Percentiles rank a stretch among this genome's conserved stretches.
Conservation (phyloP, 1,140 invertebrate genomes). For the Caenorhabditis tropicalis region DNA sequence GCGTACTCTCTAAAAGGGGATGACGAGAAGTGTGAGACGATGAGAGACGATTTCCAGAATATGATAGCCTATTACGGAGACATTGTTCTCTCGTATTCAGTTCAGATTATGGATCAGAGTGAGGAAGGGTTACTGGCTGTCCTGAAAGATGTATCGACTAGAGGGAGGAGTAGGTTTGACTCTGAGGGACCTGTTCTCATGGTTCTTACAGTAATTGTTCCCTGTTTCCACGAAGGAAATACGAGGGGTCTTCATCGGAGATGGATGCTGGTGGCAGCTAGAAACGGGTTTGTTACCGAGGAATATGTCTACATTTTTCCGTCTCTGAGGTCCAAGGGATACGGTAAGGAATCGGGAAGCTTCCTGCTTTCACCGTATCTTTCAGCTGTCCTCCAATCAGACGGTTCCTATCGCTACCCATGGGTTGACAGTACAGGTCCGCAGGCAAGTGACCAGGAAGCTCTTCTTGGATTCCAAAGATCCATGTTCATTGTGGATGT, state of each 20-base stretch:
- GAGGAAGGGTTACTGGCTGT: not conserved
- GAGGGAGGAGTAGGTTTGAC: constrained; percentile 14
- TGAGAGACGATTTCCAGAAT: constrained; percentile 23
- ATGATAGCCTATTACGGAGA: constrained; percentile 9
- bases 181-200: too few relatives aligned
- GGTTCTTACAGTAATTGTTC: constrained; percentile 8
- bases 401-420: not conserved
- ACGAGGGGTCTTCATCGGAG: not conserved
- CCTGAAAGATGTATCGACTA: not conserved
- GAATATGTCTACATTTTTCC: constrained; percentile 28
- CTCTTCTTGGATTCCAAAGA: not conserved
- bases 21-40: constrained; percentile 18
- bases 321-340: not conserved
- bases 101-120: constrained; percentile 3
- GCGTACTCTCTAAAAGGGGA: not conserved
- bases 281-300: not conserved
- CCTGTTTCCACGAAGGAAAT: constrained; percentile 20
- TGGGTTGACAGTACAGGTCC: not conserved
- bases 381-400: not conserved
- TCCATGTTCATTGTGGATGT: constrained; percentile 27
- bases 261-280: constrained; percentile 16
- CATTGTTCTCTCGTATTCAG: not conserved
- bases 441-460: not conserved
- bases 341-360: not conserved
- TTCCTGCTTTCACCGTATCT: too few relatives aligned